Percentiles rank a stretch among this genome's conserved stretches.
These are phyloP conservation scores for Nymphalis urticae DNA, from an alignment of 2,888 invertebrate species.

Conservation along the genomic window DNA sequence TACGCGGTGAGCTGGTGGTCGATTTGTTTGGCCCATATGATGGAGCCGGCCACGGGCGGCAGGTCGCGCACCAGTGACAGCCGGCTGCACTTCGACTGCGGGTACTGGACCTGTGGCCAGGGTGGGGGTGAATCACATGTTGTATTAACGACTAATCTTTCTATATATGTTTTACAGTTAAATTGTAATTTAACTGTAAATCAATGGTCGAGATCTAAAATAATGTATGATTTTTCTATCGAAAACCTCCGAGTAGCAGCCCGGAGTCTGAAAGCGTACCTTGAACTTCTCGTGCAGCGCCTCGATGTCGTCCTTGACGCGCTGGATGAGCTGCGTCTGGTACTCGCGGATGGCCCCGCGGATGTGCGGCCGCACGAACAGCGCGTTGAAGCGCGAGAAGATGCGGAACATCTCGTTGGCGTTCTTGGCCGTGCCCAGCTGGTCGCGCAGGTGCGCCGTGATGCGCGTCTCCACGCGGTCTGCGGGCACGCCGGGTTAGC, in stretches of 20 bases:
- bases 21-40: constrained; percentile 99
- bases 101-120: constrained; percentile 90
- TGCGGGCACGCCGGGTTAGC: constrained; percentile 40
- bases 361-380: constrained; percentile 99
- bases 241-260: too few relatives aligned
- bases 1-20: constrained; percentile 98
- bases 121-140: too few relatives aligned
- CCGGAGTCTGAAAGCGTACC: constrained; percentile 69
- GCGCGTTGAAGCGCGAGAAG: constrained; percentile 98
- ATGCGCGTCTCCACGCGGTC: constrained; percentile 98
- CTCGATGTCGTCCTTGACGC: constrained; percentile 99
- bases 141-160: too few relatives aligned
- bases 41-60: constrained; percentile 98
- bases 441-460: constrained; percentile 97
- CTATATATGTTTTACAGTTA: too few relatives aligned
- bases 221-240: too few relatives aligned
- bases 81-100: constrained; percentile 95
- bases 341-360: constrained; percentile 99
- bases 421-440: constrained; percentile 98
- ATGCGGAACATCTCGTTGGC: constrained; percentile 99
- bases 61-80: constrained; percentile 96
- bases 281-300: constrained; percentile 98
- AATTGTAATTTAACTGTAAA: too few relatives aligned
- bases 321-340: constrained; percentile 98
- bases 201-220: too few relatives aligned